These are phyloP conservation scores for Poliocrania exsul DNA, from an alignment of 2,797 vertebrate species.

Conservation along the genomic window DNA sequence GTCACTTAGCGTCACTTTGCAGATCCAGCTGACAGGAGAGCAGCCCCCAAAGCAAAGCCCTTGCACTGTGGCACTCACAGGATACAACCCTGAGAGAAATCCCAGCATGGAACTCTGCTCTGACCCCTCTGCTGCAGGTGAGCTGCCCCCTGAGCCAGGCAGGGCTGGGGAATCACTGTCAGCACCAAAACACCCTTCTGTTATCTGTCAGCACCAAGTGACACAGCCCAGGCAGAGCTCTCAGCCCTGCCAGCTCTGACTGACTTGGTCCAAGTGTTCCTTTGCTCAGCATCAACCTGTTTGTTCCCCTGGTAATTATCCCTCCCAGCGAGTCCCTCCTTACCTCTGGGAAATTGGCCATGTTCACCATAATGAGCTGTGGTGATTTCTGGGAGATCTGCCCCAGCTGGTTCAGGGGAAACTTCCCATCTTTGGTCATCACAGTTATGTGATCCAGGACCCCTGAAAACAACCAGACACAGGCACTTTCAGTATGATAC, in stretches of 20 bases:
- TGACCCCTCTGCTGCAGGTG: background rate
- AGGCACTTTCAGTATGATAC: background rate
- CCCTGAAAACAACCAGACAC: conserved; percentile 77
- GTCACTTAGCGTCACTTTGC: background rate
- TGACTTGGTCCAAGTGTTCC: background rate
- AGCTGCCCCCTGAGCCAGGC: background rate
- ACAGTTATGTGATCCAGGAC: conserved; percentile 91
- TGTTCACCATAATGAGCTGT: conserved; percentile 92
- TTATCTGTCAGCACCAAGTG: background rate
- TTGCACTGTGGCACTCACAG: background rate
- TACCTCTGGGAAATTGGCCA: conserved; percentile 94
- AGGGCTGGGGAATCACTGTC: background rate
- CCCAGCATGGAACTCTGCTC: fast-evolving
- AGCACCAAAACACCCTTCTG: background rate
- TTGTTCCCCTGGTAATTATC: background rate
- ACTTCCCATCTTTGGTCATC: conserved; percentile 89
- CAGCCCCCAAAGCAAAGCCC: background rate
- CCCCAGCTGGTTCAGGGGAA: conserved; percentile 94
- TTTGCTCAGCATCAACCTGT: conserved; percentile 11
- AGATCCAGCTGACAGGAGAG: fast-evolving
- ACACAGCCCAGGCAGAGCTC: background rate
- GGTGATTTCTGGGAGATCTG: conserved; percentile 95
- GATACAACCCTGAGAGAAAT: background rate
- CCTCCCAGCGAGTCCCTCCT: conserved; percentile 43
- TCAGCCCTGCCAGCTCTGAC: background rate